Conservation (phyloP, 2,113 vertebrate species). For the Mionectes macconnelli region DNA sequence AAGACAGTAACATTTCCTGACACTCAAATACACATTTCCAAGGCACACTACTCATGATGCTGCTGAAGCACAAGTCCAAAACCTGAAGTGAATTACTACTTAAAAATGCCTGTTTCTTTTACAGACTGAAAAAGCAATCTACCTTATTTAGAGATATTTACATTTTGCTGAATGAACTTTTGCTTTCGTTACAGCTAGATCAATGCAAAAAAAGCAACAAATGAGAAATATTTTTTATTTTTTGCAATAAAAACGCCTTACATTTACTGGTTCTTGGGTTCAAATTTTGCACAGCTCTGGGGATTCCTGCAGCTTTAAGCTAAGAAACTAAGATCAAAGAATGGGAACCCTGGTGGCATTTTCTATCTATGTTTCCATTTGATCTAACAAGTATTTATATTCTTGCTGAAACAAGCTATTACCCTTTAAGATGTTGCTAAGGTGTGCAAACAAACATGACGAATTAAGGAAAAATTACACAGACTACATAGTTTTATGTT, state of each 20-base stretch:
- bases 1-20: neutral
- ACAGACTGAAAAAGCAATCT: neutral
- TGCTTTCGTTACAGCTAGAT: neutral
- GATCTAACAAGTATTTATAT: conserved; percentile 37
- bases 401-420: neutral
- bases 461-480: neutral
- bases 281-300: neutral
- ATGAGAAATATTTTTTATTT: neutral
- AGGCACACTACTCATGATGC: neutral
- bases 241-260: neutral
- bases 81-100: neutral
- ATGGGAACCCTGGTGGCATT: neutral
- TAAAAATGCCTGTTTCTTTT: neutral
- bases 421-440: neutral
- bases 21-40: neutral
- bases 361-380: conserved; percentile 30
- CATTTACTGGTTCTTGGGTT: neutral
- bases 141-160: neutral
- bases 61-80: neutral
- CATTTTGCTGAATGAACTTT: neutral
- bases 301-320: neutral
- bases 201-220: neutral
- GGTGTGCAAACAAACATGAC: neutral
- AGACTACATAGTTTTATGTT: neutral
- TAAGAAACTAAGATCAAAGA: neutral